Evolutionary conservation across 35 echinoderm and acorn worm genomes (phyloP).

Genomic region (Amphiura filiformis): DNA sequence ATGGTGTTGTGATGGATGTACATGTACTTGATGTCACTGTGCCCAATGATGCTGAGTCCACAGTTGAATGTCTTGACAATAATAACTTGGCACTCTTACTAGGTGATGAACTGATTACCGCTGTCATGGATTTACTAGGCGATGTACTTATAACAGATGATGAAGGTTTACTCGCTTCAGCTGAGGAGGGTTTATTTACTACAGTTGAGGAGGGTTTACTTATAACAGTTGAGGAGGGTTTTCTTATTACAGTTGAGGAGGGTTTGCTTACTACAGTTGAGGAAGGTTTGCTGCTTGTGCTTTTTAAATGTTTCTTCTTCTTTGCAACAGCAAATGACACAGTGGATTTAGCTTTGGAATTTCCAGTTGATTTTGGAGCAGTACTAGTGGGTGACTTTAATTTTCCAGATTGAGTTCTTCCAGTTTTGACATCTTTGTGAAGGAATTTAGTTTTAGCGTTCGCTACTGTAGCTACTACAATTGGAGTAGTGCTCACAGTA

Average conservation of each 20-base stretch:
- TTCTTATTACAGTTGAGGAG: too few relatives aligned
- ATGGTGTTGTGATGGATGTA: slow-evolving; percentile 43
- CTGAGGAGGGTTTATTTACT: not conserved
- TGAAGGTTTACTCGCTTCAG: not conserved
- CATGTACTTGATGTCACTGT: slow-evolving; percentile 36
- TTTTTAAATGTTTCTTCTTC: not conserved
- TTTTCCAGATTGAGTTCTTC: not conserved
- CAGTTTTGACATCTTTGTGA: not conserved
- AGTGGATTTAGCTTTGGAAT: not conserved
- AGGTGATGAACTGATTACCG: not conserved
- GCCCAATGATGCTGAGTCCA: slow-evolving; percentile 63
- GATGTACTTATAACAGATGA: not conserved
- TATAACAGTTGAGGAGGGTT: too few relatives aligned
- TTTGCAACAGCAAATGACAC: not conserved
- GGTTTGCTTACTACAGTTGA: too few relatives aligned
- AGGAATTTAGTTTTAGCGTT: not conserved
- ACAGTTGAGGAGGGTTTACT: not conserved
- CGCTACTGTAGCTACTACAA: not conserved
- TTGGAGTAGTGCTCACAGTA: not conserved
- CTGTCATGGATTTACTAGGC: slow-evolving; percentile 28
- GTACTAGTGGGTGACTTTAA: not conserved
- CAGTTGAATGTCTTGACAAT: slow-evolving; percentile 33
- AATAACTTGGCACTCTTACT: slow-evolving; percentile 22
- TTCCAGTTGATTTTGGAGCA: not conserved
- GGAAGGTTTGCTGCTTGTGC: not conserved